These are phyloP conservation scores for Muricea muricata DNA, from an alignment of 92 coral and sea anemone species.

Conservation along the genomic window DNA sequence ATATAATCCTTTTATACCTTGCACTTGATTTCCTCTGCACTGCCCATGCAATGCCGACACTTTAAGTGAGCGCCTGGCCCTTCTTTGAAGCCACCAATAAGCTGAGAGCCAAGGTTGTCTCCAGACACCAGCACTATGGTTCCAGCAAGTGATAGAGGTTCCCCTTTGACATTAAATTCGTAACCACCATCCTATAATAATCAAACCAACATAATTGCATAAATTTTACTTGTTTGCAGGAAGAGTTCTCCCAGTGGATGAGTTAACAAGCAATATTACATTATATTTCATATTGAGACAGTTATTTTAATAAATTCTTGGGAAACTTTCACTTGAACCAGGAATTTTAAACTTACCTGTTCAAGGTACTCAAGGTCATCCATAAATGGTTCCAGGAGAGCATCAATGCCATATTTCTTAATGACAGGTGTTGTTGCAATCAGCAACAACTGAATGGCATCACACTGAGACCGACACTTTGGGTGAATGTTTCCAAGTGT, in stretches of 20 bases:
- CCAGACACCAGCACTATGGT: slow-evolving; percentile 30
- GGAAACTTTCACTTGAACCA: background rate
- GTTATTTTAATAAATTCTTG: too few species aligned
- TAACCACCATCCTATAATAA: slow-evolving; percentile 28
- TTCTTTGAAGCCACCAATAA: slow-evolving; percentile 50
- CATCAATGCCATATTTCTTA: slow-evolving; percentile 57
- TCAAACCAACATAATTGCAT: too few species aligned
- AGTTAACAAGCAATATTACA: too few species aligned
- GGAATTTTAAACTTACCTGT: slow-evolving; percentile 22
- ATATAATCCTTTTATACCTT: too few species aligned
- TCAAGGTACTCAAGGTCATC: slow-evolving; percentile 51
- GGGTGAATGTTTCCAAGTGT: slow-evolving; percentile 60
- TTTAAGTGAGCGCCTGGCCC: slow-evolving; percentile 45
- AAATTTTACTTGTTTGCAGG: background rate
- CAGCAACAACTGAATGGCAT: slow-evolving; percentile 47
- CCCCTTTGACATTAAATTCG: slow-evolving; percentile 12
- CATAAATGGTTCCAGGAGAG: slow-evolving; percentile 50
- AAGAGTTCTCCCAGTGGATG: too few species aligned
- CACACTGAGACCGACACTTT: slow-evolving; percentile 48
- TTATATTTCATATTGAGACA: too few species aligned
- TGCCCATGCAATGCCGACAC: slow-evolving; percentile 58
- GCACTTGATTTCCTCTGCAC: slow-evolving; percentile 50
- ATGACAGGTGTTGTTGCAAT: slow-evolving; percentile 53
- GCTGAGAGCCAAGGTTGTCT: slow-evolving; percentile 53
- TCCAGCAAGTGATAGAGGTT: slow-evolving; percentile 2